Percentiles rank a stretch among this genome's conserved stretches.
Evolutionary conservation across 2,113 vertebrate species (phyloP).

Genomic region (Casuarius casuarius): DNA sequence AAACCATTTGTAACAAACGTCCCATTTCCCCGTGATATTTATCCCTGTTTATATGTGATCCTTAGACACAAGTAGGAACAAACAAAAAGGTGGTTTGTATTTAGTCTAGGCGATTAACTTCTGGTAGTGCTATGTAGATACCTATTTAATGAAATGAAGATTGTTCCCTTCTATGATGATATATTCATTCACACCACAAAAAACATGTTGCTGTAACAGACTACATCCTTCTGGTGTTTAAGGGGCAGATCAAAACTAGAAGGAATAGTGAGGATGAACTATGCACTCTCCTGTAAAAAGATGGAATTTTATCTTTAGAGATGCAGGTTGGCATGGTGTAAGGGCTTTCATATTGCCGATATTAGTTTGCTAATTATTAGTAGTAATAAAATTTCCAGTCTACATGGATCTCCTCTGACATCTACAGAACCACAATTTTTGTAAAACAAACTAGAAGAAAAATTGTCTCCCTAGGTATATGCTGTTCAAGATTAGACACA

Average conservation of each 20-base stretch:
- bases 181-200: neutral
- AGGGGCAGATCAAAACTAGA: neutral
- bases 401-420: neutral
- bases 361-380: neutral
- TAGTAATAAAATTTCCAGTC: neutral
- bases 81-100: neutral
- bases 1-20: neutral
- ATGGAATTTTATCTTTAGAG: neutral
- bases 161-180: neutral
- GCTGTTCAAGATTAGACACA: neutral
- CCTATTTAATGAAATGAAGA: neutral
- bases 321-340: accelerated
- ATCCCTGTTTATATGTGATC: neutral
- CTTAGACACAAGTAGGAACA: neutral
- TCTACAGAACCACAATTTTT: neutral
- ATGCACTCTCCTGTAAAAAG: constrained; percentile 22
- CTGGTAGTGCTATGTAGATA: neutral
- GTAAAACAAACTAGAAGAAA: neutral
- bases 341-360: neutral
- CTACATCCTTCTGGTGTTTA: neutral
- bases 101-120: neutral
- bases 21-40: neutral
- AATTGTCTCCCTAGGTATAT: neutral
- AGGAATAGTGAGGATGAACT: neutral
- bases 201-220: neutral